Conservation (phyloP, 2,888 invertebrate genomes). For the Patella caerulea region DNA sequence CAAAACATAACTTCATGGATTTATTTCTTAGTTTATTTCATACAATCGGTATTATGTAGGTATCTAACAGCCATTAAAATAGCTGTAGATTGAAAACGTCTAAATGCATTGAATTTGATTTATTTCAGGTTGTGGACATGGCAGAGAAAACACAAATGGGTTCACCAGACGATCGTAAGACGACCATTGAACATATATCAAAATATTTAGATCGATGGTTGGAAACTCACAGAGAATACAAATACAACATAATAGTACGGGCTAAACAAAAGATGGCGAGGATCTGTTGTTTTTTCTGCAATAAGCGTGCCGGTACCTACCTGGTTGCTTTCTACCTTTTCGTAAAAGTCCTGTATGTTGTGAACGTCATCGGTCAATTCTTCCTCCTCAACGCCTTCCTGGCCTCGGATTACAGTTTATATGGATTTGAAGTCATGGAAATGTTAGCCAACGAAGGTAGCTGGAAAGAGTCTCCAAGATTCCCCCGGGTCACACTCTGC, state of each 20-base stretch:
- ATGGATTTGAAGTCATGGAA: slow-evolving; percentile 57
- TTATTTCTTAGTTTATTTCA: too few relatives aligned
- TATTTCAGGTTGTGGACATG: slow-evolving; percentile 38
- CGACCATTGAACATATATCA: slow-evolving; percentile 57
- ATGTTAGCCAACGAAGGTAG: slow-evolving; percentile 32
- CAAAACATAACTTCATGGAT: too few relatives aligned
- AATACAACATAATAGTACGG: slow-evolving; percentile 54
- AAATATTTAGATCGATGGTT: slow-evolving; percentile 63
- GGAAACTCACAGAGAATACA: slow-evolving; percentile 57
- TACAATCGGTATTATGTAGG: too few relatives aligned
- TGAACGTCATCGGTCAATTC: slow-evolving; percentile 61
- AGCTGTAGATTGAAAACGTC: background rate
- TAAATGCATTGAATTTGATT: background rate
- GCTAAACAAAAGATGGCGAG: slow-evolving; percentile 51
- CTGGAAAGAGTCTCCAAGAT: slow-evolving; percentile 54
- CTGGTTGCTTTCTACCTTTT: slow-evolving; percentile 58
- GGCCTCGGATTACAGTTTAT: slow-evolving; percentile 61
- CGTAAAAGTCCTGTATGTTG: slow-evolving; percentile 57
- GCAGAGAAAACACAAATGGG: slow-evolving; percentile 61
- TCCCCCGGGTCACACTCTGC: slow-evolving; percentile 63
- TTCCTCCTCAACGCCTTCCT: slow-evolving; percentile 64
- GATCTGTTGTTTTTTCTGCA: slow-evolving; percentile 58
- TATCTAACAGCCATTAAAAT: too few relatives aligned
- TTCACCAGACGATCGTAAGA: slow-evolving; percentile 58
- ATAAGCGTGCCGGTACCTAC: slow-evolving; percentile 62